Evolutionary conservation across 2,113 vertebrate species (phyloP), one percentile per base, ranked within the genome.

Genomic region (Patagioenas fasciata): DNA sequence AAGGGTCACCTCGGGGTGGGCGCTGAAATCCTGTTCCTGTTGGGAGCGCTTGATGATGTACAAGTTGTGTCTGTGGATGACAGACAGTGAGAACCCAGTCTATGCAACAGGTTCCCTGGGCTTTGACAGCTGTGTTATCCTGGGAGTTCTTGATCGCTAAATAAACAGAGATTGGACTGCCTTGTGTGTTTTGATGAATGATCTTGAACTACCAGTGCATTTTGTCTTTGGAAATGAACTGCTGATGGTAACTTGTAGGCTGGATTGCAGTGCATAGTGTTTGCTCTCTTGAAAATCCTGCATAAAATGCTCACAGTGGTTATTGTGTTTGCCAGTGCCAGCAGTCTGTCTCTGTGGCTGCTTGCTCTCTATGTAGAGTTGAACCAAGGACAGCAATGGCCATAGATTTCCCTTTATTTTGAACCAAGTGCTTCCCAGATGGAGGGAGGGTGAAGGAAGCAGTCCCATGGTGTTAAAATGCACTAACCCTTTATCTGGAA

Each of bases 181-280:
- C 51, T 80, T 51, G 32, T 80, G 42, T n/a, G 21, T 51, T 72
- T 40, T 74, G 31, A n/a, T 40, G 32, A 71, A 40, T 25, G 19
- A 36, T 48, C 44, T 60, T 54, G 25, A 70, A 34, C 62, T 70
- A 1, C 58, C 32, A 16, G 25, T 24, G 12, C 0, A 0, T 77
- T 47, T 85, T 75, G 38, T 32, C 29, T 93, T 65, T 79, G 65
- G 16, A 56, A 28, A 2, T 44, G 42, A 73, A 34, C 20, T 15
- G 14, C 71, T 44, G 54, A 18, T 66, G 53, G 53, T 32, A 56
- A 61, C 9, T 6, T 23, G 13, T 38, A 17, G 54, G 19, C 53
- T 66, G 28, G 34, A 31, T 13, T 61, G 71, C 34, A 50, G 24
- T 28, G 10, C 6, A 4, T 21, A 8, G 11, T 26, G 8, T 47